phyloP scores from a whole-genome alignment of 2,797 vertebrate genomes.

The Malurus leucopterus region DNA sequence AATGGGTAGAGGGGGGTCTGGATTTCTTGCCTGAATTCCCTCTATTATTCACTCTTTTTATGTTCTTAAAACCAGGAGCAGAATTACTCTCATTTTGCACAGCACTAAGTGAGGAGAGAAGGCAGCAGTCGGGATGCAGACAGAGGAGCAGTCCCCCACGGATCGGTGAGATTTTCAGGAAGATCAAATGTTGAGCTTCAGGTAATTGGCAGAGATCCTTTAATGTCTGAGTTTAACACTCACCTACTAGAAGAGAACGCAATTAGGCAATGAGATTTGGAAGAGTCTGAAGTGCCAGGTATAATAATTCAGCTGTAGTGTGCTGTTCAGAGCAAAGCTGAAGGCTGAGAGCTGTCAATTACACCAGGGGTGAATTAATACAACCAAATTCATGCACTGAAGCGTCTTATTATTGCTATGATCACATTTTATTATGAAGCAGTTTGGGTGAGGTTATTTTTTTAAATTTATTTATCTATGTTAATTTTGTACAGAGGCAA shows the following conservation, averaged over 20 bases:
- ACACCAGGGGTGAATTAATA: constrained; percentile 68
- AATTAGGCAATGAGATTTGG: constrained; percentile 59
- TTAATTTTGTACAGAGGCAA: constrained; percentile 69
- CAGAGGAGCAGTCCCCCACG: background rate
- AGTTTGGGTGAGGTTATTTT: constrained; percentile 64
- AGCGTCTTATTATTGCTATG: constrained; percentile 54
- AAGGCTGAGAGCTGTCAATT: constrained; percentile 67
- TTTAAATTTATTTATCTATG: constrained; percentile 75
- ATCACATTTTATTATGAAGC: constrained; percentile 70
- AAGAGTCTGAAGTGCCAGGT: constrained; percentile 56
- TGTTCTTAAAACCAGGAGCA: background rate
- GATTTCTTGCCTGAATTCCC: background rate
- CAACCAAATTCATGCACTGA: constrained; percentile 59
- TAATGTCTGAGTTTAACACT: constrained; percentile 67
- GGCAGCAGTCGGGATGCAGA: constrained; percentile 6
- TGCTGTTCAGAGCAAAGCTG: constrained; percentile 46
- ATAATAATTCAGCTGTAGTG: constrained; percentile 58
- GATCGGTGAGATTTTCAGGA: constrained; percentile 45
- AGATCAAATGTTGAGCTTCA: constrained; percentile 62
- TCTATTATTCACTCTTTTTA: background rate
- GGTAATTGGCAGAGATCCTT: constrained; percentile 64
- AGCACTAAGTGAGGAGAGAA: background rate
- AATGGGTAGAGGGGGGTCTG: background rate
- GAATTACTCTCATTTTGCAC: background rate
- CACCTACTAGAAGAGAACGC: constrained; percentile 56